Base-by-base conservation (phyloP, 2,888 invertebrate genomes). In the Dyspetes luteomarginatus region DNA sequence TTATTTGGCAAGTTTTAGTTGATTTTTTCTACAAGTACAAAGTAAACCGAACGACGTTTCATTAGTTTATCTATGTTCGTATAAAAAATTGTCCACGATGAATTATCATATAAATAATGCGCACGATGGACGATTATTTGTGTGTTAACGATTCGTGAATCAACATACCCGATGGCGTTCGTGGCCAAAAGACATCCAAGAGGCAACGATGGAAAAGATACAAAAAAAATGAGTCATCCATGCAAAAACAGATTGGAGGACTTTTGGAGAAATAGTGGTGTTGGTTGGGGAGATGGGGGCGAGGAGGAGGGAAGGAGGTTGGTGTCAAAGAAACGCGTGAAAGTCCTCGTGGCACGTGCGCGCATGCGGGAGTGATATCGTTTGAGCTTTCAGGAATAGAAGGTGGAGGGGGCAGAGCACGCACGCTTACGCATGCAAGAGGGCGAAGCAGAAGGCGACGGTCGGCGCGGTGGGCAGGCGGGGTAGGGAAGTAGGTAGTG, bases 351-450 rank as follows among this genome's bases (percentile, higher is more conserved):
- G 67, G 78, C 71, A 76, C 73, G 74, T 81, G 79, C 68, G 83
- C 75, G 78, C 60, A 60, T 82, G 58, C 58, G 60, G 64, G 43
- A 67, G 68, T 68, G 74, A 74, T 48, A 74, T 67, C 41, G 28
- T 64, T 65, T 36, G 50, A 36, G 71, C 41, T 17, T 5, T 9
- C 24, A 72, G 45, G 15, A 58, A 60, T 12, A 71, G 30, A 22
- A 48, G 9, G 3, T 24, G 28, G 41, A 26, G 43, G 36, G 48
- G 65, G 41, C 28, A 41, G 24, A 26, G 68, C 73, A 69, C 62
- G 69, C 81, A 81, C 82, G 76, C 75, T 77, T 83, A 86, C 83
- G 76, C 72, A 80, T 77, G 82, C 73, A 78, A 30, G 60, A 80
- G 74, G 58, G 69, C 28, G 62, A 78, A 24, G 64, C 55, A 36